Evolutionary conservation across 1,140 invertebrate genomes (phyloP), one percentile per base, ranked within the genome.

Genomic region (Caenorhabditis brenneri): DNA sequence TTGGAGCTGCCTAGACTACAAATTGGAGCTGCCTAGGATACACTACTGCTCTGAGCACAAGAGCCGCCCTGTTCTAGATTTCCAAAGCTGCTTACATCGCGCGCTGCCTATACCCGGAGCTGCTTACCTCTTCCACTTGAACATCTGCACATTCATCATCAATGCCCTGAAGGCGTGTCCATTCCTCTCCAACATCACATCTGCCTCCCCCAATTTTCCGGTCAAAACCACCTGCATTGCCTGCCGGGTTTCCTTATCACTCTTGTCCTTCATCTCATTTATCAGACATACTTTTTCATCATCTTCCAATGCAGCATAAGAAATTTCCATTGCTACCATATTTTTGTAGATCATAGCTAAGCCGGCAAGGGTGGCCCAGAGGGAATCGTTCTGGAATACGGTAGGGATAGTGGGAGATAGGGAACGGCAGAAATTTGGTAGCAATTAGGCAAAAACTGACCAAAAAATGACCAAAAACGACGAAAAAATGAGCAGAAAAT

Each of bases 211-310:
- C 7, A 79, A 19, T 69, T 84, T 94, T 1, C 96, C 95, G 85
- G 94, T 93, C 65, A 97, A 91, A 10, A 96, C 90, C 0, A 94
- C 93, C 91, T 95, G 94, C 91, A 95, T 94, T n/a, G 95, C 95
- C 89, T 94, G 93, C 88, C 94, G 93, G 79, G 94, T 91, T 80
- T 93, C 93, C 82, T 93, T 92, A n/a, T 91, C 88, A 22, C 92
- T 91, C 31, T 93, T 91, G 80, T 92, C 91, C 91, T 95, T 95
- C 29, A 97, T 94, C 87, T 95, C 93, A 89, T 95, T 94, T 80
- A 97, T 94, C 89, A 95, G 96, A 87, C 94, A 93, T 0, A 97
- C 96, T 93, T 97, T 97, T 88, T 97, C 96, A 60, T 94, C 92
- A 89, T 96, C 94, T 85, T 94, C 93, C 81, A 98, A 95, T 29